A percentile compares a stretch with the other conserved stretches of the same genome.
These are phyloP conservation scores for Graphium colonna DNA, from an alignment of 2,888 invertebrate genomes.

Conservation along the genomic window DNA sequence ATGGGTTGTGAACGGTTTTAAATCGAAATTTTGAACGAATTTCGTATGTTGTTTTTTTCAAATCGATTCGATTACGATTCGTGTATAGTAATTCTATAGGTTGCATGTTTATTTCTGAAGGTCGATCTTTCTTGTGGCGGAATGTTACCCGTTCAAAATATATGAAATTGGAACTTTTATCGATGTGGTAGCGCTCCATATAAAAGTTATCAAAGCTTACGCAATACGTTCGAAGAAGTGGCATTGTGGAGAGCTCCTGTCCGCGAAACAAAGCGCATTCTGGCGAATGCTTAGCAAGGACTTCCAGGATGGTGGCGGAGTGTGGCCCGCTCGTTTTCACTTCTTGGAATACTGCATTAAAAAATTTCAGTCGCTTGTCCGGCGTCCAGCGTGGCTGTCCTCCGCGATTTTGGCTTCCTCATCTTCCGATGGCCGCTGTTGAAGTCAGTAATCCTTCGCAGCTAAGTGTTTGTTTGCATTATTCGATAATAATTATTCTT, in stretches of 20 bases:
- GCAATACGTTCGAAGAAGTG: slow-evolving; percentile 55
- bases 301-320: slow-evolving; percentile 53
- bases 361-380: slow-evolving; percentile 41
- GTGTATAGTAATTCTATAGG: too few species aligned
- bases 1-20: too few species aligned
- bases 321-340: slow-evolving; percentile 44
- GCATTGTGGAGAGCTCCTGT: slow-evolving; percentile 43
- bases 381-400: slow-evolving; percentile 33
- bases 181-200: slow-evolving; percentile 9
- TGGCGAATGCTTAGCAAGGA: slow-evolving; percentile 63
- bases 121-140: too few species aligned
- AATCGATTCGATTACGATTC: too few species aligned
- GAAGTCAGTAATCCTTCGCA: slow-evolving; percentile 15
- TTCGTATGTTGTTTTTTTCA: too few species aligned
- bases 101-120: too few species aligned
- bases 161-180: neutral
- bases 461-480: slow-evolving; percentile 11
- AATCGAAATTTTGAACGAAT: too few species aligned
- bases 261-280: slow-evolving; percentile 54
- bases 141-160: slow-evolving; percentile 14
- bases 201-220: slow-evolving; percentile 30
- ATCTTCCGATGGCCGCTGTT: slow-evolving; percentile 7
- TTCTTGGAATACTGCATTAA: slow-evolving; percentile 43
- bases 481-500: neutral
- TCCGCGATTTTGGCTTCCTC: slow-evolving; percentile 29